Percentiles rank a stretch among this genome's conserved stretches.
phyloP scores from a whole-genome alignment of 2,797 vertebrate species.

The Thripadectes ignobilis region DNA sequence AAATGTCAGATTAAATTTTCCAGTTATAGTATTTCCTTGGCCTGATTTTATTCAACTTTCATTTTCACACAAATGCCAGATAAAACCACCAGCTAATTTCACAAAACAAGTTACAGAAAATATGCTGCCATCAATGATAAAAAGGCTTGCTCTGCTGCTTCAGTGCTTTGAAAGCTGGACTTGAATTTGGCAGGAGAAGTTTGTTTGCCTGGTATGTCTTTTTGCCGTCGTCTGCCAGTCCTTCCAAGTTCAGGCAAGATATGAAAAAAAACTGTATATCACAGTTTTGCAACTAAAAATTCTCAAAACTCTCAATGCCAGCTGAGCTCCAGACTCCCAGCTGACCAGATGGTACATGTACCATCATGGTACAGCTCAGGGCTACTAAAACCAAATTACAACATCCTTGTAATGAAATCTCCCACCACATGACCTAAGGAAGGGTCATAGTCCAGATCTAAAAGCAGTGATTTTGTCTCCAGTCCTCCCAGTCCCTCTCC shows the following conservation, averaged over 20 bases:
- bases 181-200: not conserved
- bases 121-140: not conserved
- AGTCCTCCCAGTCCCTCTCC: not conserved
- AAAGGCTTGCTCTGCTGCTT: not conserved
- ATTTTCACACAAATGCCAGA: not conserved
- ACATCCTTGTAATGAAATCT: not conserved
- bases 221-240: not conserved
- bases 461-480: not conserved
- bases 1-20: not conserved
- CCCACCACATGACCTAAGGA: not conserved
- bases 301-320: not conserved
- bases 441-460: not conserved
- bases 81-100: not conserved
- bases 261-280: not conserved
- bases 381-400: not conserved
- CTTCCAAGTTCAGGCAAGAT: not conserved
- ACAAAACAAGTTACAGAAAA: not conserved
- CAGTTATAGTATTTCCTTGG: not conserved
- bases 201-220: not conserved
- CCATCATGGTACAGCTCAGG: not conserved
- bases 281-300: not conserved
- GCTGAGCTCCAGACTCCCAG: not conserved
- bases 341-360: accelerated
- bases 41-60: not conserved
- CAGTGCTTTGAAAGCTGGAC: not conserved